phyloP scores from a whole-genome alignment of 2,113 vertebrate species.

The Protobothrops flavoviridis region DNA sequence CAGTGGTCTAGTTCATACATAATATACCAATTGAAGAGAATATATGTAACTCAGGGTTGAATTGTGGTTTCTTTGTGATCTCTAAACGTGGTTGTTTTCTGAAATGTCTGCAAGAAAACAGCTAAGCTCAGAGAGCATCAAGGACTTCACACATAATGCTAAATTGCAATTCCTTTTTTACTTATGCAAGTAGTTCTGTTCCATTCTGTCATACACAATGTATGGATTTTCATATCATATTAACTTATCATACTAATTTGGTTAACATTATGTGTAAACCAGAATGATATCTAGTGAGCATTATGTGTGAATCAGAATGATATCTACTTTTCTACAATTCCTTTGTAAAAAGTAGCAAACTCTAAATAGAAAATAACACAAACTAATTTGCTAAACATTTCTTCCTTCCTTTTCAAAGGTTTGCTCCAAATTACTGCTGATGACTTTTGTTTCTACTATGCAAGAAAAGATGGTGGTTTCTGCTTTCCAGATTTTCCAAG shows the following conservation, averaged over 20 bases:
- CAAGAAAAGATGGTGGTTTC: conserved; percentile 84
- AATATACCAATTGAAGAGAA: neutral
- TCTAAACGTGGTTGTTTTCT: too few relatives aligned
- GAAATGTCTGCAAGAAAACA: neutral
- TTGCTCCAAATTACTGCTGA: conserved; percentile 95
- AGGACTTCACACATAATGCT: neutral
- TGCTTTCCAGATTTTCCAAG: conserved; percentile 98
- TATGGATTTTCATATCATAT: neutral
- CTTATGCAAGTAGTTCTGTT: neutral
- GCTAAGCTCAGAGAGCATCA: neutral
- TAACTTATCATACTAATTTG: neutral
- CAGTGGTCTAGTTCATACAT: neutral
- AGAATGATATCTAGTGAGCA: neutral
- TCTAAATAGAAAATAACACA: neutral
- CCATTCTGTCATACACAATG: neutral
- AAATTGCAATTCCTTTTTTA: neutral
- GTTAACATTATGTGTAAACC: neutral
- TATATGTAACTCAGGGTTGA: neutral
- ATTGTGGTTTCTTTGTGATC: too few relatives aligned
- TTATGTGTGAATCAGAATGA: neutral
- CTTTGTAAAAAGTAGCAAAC: neutral
- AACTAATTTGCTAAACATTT: conserved; percentile 54
- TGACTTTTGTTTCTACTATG: conserved; percentile 96
- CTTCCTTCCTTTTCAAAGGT: conserved; percentile 76
- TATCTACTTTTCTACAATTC: neutral